A percentile compares a stretch with the other conserved stretches of the same genome.
phyloP scores from a whole-genome alignment of 2,113 vertebrate species.

The Leucopternis melanops region DNA sequence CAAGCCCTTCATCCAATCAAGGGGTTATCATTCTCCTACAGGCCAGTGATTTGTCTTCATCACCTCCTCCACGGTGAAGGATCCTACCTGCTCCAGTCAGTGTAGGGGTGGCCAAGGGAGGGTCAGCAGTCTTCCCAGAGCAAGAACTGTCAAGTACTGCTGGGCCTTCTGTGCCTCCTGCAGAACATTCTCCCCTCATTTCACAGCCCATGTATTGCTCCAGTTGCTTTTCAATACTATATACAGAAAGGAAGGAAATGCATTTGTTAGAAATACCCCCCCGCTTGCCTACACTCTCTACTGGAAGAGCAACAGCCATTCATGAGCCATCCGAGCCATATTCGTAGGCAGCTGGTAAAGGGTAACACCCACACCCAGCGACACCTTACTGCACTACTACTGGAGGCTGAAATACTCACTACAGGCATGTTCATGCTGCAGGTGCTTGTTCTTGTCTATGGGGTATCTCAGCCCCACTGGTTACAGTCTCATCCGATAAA shows the following conservation, averaged over 20 bases:
- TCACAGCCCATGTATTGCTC: slow-evolving; percentile 61
- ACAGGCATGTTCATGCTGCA: not conserved
- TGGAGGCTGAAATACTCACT: too few relatives aligned
- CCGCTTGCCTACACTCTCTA: not conserved
- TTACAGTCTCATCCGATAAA: not conserved
- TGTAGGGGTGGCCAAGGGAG: slow-evolving; percentile 67
- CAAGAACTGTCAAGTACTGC: slow-evolving; percentile 3
- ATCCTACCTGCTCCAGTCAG: slow-evolving; percentile 67
- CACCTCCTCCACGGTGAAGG: not conserved
- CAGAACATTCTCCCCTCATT: slow-evolving; percentile 8
- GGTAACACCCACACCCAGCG: too few relatives aligned
- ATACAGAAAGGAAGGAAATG: not conserved
- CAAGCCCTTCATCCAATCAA: not conserved
- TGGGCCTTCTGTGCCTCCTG: slow-evolving; percentile 36
- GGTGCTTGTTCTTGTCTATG: not conserved
- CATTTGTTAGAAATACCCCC: not conserved
- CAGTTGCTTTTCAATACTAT: slow-evolving; percentile 69
- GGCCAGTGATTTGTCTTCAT: not conserved
- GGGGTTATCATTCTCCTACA: not conserved
- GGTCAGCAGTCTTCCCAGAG: slow-evolving; percentile 16
- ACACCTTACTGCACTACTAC: too few relatives aligned
- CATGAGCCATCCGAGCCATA: not conserved
- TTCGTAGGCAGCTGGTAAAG: too few relatives aligned
- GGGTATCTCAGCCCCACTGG: not conserved
- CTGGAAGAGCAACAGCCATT: not conserved